Conservation (phyloP, 2,888 invertebrate genomes). For the Venusia cambrica region DNA sequence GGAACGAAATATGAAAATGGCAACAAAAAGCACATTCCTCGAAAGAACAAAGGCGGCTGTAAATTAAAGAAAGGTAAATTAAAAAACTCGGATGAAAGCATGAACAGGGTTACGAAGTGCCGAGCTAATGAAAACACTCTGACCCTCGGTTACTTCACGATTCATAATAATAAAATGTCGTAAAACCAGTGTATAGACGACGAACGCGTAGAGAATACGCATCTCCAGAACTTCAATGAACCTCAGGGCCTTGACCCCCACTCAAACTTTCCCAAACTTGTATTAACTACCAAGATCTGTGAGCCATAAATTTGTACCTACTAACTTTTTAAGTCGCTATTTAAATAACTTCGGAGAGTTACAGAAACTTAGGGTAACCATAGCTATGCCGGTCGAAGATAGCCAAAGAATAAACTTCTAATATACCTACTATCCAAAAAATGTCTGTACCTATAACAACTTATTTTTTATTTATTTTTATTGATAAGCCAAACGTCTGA, state of each 20-base stretch:
- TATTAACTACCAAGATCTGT: slow-evolving; percentile 39
- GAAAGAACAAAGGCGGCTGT: slow-evolving; percentile 29
- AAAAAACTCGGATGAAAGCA: slow-evolving; percentile 32
- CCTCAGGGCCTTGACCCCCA: slow-evolving; percentile 56
- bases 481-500: no score
- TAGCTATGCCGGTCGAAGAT: no score
- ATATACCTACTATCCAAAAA: no score
- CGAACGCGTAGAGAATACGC: slow-evolving; percentile 26
- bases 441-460: no score
- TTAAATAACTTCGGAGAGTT: no score
- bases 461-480: no score
- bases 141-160: slow-evolving; percentile 28
- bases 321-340: no score
- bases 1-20: slow-evolving; percentile 24
- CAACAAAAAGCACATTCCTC: slow-evolving; percentile 29
- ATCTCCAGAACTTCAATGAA: slow-evolving; percentile 37
- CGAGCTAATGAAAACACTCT: slow-evolving; percentile 33
- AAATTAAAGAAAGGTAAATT: slow-evolving; percentile 34
- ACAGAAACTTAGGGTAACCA: no score
- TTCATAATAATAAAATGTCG: slow-evolving; percentile 32
- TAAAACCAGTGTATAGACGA: slow-evolving; percentile 29
- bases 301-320: no score
- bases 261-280: slow-evolving; percentile 54
- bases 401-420: no score
- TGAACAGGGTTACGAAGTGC: slow-evolving; percentile 34